Base-by-base conservation (phyloP, 2,888 invertebrate genomes). In the Leucozona laternaria region DNA sequence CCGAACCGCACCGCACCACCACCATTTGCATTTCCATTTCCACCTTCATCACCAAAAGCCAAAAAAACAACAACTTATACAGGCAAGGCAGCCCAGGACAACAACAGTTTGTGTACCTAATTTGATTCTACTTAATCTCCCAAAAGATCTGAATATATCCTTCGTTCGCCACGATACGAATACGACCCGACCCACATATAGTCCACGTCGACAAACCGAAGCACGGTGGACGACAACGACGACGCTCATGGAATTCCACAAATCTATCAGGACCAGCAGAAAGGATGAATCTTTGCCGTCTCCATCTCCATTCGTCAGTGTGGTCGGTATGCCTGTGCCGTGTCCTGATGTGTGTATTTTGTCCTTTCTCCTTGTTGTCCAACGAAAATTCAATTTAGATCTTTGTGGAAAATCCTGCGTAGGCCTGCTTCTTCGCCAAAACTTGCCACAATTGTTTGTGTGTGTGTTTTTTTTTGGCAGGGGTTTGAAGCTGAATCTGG, bases 51-150 rank as follows among this genome's bases (percentile, higher is more conserved):
- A 8, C 31, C 66, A 31, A 55, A 37, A 53, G 62, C 57, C 81
- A 53, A 72, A 53, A 72, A 50, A 60, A 48, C 48, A 66, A 50
- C 60, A 83, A 79, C 60, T 79, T 83, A 31, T 15, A n/a, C n/a
- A n/a, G n/a, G n/a, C n/a, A n/a, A 84, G 71, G 53, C 25, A n/a
- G 5, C 62, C 58, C 76, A 84, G 80, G 76, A 84, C 79, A 84
- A 84, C 79, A 84, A 84, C 75, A 79, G 84, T 80, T 84, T 85
- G 81, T 81, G 68, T 77, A 77, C 77, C 81, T 85, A 85, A 85
- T 85, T 85, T 81, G 81, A 85, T 85, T 85, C 77, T 62, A 85
- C 81, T 85, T 85, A 85, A 85, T 85, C 81, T 85, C 81, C 68
- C 72, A 77, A 68, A 81, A 81, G 81, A 81, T 78, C 80, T 57